A percentile compares a stretch with the other conserved stretches of the same genome.
Conservation (phyloP, 2,113 vertebrate species). For the Camelus dromedarius region DNA sequence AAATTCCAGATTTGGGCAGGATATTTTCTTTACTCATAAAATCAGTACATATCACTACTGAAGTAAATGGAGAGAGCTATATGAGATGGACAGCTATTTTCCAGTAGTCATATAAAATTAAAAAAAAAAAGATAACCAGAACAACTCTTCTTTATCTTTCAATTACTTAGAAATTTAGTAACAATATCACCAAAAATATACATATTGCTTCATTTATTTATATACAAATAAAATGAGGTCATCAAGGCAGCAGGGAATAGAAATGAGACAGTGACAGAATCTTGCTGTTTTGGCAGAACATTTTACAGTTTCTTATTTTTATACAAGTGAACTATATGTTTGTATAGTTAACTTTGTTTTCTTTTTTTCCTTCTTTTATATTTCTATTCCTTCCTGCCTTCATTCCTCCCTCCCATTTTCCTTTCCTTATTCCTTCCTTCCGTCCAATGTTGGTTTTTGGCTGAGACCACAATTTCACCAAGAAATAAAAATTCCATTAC, state of each 20-base stretch:
- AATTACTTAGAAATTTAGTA: constrained; percentile 21
- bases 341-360: constrained; percentile 63
- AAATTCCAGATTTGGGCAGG: neutral
- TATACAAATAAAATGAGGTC: neutral
- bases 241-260: neutral
- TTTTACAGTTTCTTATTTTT: constrained; percentile 26
- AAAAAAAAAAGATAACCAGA: neutral
- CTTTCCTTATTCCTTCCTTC: constrained; percentile 45
- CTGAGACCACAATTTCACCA: constrained; percentile 87
- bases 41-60: neutral
- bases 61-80: neutral
- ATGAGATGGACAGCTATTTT: neutral
- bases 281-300: neutral
- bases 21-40: neutral
- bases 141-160: constrained; percentile 18
- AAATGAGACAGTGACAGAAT: neutral
- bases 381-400: neutral
- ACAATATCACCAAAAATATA: neutral
- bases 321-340: constrained; percentile 48
- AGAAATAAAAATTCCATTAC: constrained; percentile 92
- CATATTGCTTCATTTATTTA: constrained; percentile 40
- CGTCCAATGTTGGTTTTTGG: constrained; percentile 80
- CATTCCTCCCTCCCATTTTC: neutral
- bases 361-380: neutral
- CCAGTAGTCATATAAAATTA: neutral